Base-by-base conservation (phyloP, 2,113 vertebrate genomes). In the Sminthopsis crassicaudata region DNA sequence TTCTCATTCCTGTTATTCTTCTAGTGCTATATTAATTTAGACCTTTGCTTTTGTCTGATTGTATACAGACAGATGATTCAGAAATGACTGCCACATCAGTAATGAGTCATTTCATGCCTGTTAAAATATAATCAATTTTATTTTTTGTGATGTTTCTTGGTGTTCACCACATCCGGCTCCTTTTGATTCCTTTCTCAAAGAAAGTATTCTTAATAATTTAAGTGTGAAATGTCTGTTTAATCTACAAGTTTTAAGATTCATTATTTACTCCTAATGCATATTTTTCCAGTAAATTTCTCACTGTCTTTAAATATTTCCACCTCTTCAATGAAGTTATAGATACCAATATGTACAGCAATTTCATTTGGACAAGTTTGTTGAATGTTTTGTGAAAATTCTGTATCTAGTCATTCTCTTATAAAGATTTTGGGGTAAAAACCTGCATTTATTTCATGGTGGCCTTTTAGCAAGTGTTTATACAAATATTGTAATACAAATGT, bases 31-130 rank as follows among this genome's bases (percentile, higher is more conserved):
- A 42, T 84, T 84, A 22, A 42, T 84, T 84, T 42, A 22, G 19
- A 42, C 67, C 67, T 42, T 84, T 23, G n/a, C n/a, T 84, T 19
- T 42, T 19, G 67, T 84, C n/a, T 42, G n/a, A 42, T 84, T 84
- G 67, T 84, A 84, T 84, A 84, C n/a, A 42, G n/a, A 84, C n/a
- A 84, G n/a, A 84, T 84, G 67, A 84, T 84, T 84, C 67, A 84
- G n/a, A n/a, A 84, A 84, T 84, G 67, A 84, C 67, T 84, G 2
- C n/a, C 19, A n/a, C 6, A 84, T 84, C 67, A 84, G 67, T 23
- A 84, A 42, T 84, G 67, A 84, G n/a, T 84, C 67, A 84, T 42
- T 84, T 84, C 67, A 84, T 84, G n/a, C 67, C 67, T 23, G n/a
- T 84, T 84, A 84, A 84, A 84, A 84, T 23, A 42, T 84, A 76